Conservation (phyloP, 2,113 vertebrate genomes). For the Galemys pyrenaicus region DNA sequence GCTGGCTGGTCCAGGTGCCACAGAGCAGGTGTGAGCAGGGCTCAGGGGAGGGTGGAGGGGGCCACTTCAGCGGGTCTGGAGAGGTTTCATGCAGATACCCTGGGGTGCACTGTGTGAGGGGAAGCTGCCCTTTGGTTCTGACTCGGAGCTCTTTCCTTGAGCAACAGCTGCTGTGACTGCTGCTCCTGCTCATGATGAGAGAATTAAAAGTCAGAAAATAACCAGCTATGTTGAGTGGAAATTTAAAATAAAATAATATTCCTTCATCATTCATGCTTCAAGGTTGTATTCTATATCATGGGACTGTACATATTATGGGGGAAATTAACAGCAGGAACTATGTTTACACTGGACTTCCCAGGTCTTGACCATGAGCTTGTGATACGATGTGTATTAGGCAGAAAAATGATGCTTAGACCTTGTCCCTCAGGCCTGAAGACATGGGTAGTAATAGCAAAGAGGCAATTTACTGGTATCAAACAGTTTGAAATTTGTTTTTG, state of each 20-base stretch:
- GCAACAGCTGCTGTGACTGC: not conserved
- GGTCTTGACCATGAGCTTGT: not conserved
- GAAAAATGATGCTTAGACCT: not conserved
- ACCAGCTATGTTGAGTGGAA: not conserved
- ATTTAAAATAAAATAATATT: not conserved
- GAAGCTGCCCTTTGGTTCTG: not conserved
- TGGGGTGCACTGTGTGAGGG: fast-evolving
- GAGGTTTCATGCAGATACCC: fast-evolving
- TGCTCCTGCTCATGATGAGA: not conserved
- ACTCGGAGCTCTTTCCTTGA: not conserved
- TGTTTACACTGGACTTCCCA: not conserved
- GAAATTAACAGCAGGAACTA: not conserved
- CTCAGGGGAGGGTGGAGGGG: no score
- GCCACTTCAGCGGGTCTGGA: no score
- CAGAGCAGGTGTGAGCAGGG: not conserved
- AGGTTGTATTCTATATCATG: not conserved
- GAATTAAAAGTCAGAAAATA: not conserved
- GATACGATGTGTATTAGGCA: not conserved
- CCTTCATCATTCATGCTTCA: not conserved
- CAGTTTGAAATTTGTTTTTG: not conserved
- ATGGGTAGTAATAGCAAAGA: not conserved
- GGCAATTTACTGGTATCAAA: not conserved
- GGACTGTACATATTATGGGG: not conserved
- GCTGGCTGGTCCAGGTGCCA: not conserved
- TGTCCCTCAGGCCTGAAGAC: not conserved